These are phyloP conservation scores for Stenopsyche tienmushanensis DNA, from an alignment of 1,140 invertebrate genomes.

Conservation along the genomic window DNA sequence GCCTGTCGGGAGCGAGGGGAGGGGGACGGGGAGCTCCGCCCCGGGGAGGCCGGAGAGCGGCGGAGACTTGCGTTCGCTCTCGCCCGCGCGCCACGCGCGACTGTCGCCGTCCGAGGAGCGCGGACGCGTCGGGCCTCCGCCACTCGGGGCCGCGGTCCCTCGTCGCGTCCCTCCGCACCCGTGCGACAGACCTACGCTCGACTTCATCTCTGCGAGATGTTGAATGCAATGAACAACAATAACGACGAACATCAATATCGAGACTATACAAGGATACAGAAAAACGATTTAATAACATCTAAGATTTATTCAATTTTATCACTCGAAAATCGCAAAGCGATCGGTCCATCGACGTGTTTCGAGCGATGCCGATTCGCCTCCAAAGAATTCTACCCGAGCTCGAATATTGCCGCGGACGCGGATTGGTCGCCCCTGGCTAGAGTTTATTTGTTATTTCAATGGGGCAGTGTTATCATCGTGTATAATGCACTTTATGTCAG, in stretches of 20 bases:
- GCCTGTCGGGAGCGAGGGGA: constrained; percentile 31
- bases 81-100: constrained; percentile 35
- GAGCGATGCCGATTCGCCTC: not conserved
- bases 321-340: too few species aligned
- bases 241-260: too few species aligned
- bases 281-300: too few species aligned
- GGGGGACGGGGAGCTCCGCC: constrained; percentile 31
- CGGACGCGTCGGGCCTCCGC: not conserved
- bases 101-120: not conserved
- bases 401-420: not conserved
- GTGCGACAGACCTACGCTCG: not conserved
- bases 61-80: constrained; percentile 33
- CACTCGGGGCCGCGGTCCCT: not conserved
- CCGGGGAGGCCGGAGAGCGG: constrained; percentile 43
- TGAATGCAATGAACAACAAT: not conserved
- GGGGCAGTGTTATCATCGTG: constrained; percentile 15
- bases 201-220: not conserved
- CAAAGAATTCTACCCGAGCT: not conserved
- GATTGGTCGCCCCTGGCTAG: not conserved
- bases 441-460: constrained; percentile 1
- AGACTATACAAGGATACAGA: too few species aligned
- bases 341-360: not conserved
- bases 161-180: not conserved
- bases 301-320: too few species aligned
- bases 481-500: constrained; percentile 10